phyloP scores from a whole-genome alignment of 2,888 invertebrate genomes.

The Athrips mouffetella region DNA sequence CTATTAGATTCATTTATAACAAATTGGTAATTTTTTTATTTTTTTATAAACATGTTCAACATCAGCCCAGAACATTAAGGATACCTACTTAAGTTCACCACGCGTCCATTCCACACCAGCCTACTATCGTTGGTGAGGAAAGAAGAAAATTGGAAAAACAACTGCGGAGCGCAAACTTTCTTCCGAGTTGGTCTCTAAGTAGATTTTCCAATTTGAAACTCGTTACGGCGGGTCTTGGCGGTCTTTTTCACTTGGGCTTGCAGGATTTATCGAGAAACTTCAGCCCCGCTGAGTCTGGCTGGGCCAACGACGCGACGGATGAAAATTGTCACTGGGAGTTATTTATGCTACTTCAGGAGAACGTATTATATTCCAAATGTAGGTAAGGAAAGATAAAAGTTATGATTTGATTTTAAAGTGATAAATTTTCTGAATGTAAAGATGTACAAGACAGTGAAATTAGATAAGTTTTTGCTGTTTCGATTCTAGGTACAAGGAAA shows the following conservation, averaged over 20 bases:
- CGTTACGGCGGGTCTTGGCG: constrained; percentile 41
- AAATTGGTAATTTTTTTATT: too few species aligned
- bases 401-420: not conserved
- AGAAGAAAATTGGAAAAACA: constrained; percentile 44
- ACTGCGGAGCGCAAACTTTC: constrained; percentile 23
- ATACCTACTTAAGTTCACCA: too few species aligned
- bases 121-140: not conserved
- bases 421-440: not conserved
- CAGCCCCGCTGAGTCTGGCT: not conserved
- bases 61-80: too few species aligned
- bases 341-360: constrained; percentile 35
- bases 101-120: too few species aligned
- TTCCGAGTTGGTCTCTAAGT: constrained; percentile 44
- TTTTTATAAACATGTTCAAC: too few species aligned
- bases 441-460: too few species aligned
- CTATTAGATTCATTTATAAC: too few species aligned
- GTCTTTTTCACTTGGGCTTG: constrained; percentile 60
- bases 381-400: not conserved
- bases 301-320: constrained; percentile 32
- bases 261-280: constrained; percentile 61
- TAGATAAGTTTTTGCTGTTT: too few species aligned
- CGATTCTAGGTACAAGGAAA: too few species aligned
- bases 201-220: constrained; percentile 70
- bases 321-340: constrained; percentile 51
- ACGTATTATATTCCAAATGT: not conserved